phyloP scores from a whole-genome alignment of 1,140 invertebrate species.

The Drosophila paulistorum region DNA sequence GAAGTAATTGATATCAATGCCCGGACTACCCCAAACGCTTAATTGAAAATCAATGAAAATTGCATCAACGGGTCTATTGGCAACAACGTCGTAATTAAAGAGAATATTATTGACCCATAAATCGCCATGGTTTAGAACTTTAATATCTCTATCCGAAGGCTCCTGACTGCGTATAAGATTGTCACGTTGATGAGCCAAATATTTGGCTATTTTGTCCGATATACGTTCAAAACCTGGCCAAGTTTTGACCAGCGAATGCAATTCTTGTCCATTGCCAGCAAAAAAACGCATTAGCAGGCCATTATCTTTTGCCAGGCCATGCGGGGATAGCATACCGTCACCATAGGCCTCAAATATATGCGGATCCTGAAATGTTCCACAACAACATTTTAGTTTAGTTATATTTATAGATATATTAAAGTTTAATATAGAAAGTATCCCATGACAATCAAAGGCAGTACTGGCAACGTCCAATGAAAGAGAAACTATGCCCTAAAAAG shows the following conservation, averaged over 20 bases:
- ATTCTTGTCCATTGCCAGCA: slow-evolving; percentile 61
- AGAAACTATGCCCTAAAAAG: too few relatives aligned
- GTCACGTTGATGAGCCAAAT: slow-evolving; percentile 42
- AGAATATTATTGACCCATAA: slow-evolving; percentile 88
- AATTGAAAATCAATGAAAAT: slow-evolving; percentile 75
- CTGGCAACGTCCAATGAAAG: too few relatives aligned
- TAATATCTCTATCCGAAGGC: slow-evolving; percentile 49
- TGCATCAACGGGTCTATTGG: slow-evolving; percentile 37
- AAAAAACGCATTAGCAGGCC: slow-evolving; percentile 64
- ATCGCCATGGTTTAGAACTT: slow-evolving; percentile 87
- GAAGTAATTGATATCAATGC: slow-evolving; percentile 80
- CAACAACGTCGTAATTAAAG: slow-evolving; percentile 84
- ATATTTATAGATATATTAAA: too few relatives aligned
- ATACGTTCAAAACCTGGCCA: slow-evolving; percentile 83
- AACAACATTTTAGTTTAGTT: not conserved
- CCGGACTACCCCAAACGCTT: slow-evolving; percentile 69
- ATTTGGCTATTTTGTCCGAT: slow-evolving; percentile 69
- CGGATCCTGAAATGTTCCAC: slow-evolving; percentile 34
- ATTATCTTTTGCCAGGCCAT: slow-evolving; percentile 49
- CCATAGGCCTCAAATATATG: slow-evolving; percentile 52
- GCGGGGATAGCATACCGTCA: slow-evolving; percentile 62
- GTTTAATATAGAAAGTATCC: too few relatives aligned
- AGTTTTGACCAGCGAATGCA: slow-evolving; percentile 71
- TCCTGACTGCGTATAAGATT: slow-evolving; percentile 58
- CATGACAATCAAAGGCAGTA: too few relatives aligned